Evolutionary conservation across 2,797 vertebrate genomes (phyloP), one percentile per base, ranked within the genome.

Genomic region (Darevskia mixta): DNA sequence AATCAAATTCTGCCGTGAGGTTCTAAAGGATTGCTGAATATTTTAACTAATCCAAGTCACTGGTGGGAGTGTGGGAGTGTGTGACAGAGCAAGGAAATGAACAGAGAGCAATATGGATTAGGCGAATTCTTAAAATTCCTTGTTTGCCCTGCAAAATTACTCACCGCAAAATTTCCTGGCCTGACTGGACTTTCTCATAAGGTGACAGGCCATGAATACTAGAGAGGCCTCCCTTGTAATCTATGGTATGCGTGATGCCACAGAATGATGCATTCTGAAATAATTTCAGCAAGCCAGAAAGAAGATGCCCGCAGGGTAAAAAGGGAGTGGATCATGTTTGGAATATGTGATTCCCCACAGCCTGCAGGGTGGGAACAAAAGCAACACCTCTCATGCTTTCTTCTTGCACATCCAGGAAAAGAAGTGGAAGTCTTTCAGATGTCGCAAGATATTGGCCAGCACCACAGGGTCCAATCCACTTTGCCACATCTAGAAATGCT

Each of bases 201-300:
- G 49, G 77, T 64, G 67, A 85, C 17, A 64, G 66, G 72, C 72
- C 61, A 76, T 66, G 41, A 67, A 83, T 66, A 83, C 27, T 71
- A 45, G 58, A 72, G 69, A 64, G 72, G 49, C 69, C 77, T 80
- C 82, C n/a, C 77, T 73, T 85, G 55, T 82, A 87, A 87, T 87
- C 80, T 87, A 8, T 88, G 87, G 82, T 85, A 88, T 88, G 87
- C 55, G 82, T 85, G 69, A 85, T 88, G 38, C 77, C 55, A 45
- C 55, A 61, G 67, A 73, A 64, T 80, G 67, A 85, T 75, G 76
- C 71, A 49, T 85, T 88, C 23, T 88, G 82, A 88, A 88, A 88
- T 85, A 80, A 88, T 85, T 85, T 88, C 58, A 73, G 58, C 69
- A 29, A 85, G 38, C 77, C 23, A 61, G 67, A 71, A 73, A 76